phyloP scores from a whole-genome alignment of 2,113 vertebrate species.

The Zosterops hypoxanthus region DNA sequence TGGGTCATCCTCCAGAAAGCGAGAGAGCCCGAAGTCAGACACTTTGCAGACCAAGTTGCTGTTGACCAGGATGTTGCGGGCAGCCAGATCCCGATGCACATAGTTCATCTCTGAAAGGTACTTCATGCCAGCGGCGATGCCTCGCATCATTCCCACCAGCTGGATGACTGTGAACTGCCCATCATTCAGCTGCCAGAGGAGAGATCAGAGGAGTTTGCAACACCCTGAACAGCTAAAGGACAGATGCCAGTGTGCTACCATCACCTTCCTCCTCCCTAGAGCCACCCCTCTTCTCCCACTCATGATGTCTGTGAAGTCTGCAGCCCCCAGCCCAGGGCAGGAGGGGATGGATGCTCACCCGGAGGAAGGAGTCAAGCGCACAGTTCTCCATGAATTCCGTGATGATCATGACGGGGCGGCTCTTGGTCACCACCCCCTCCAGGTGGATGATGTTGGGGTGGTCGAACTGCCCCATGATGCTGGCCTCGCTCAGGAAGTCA shows the following conservation, averaged over 20 bases:
- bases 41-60: constrained; percentile 98
- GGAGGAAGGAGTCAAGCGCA: constrained; percentile 93
- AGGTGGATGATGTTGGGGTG: constrained; percentile 98
- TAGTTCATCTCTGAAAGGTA: constrained; percentile 98
- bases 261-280: not conserved
- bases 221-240: not conserved
- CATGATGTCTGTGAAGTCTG: too few relatives aligned
- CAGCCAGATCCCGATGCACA: constrained; percentile 92
- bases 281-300: not conserved
- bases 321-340: not conserved
- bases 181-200: constrained; percentile 85
- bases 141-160: constrained; percentile 94
- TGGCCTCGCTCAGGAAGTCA: constrained; percentile 95
- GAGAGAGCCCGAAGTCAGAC: constrained; percentile 94
- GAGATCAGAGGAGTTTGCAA: not conserved
- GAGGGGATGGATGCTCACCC: constrained; percentile 76
- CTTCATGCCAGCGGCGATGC: constrained; percentile 96
- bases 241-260: not conserved
- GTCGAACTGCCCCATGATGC: constrained; percentile 99
- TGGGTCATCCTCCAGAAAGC: constrained; percentile 92
- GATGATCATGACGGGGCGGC: constrained; percentile 97
- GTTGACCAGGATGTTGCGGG: constrained; percentile 96
- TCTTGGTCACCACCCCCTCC: constrained; percentile 98
- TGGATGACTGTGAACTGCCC: constrained; percentile 98
- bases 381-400: constrained; percentile 99